Percentiles rank a stretch among this genome's conserved stretches.
Evolutionary conservation across 2,113 vertebrate species (phyloP).

Genomic region (Cricetomys ansorgei): DNA sequence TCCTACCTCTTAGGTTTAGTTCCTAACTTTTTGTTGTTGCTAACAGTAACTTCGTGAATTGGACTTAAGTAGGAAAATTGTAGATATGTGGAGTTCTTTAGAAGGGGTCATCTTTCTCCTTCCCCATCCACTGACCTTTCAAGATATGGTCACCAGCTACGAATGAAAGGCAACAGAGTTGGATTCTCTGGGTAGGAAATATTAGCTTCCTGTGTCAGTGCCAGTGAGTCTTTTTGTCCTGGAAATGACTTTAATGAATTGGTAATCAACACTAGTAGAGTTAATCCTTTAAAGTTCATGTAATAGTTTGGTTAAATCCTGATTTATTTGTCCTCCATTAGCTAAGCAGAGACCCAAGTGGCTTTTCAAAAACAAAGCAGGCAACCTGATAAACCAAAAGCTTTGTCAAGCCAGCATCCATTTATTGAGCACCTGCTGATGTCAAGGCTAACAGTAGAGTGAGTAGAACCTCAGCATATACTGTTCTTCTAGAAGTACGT

Average conservation of each 20-base stretch:
- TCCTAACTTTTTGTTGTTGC: neutral
- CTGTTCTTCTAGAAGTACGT: neutral
- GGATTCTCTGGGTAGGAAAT: neutral
- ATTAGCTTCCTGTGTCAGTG: neutral
- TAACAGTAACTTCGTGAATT: neutral
- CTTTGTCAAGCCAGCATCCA: neutral
- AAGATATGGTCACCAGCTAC: neutral
- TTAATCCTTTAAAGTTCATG: conserved; percentile 9
- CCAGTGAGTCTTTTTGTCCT: neutral
- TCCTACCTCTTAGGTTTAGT: neutral
- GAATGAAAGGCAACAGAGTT: neutral
- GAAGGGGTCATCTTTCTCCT: neutral
- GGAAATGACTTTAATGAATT: conserved; percentile 31
- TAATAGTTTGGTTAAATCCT: conserved; percentile 43
- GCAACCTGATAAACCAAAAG: neutral
- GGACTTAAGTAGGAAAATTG: neutral
- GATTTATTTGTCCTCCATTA: neutral
- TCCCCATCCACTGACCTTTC: neutral
- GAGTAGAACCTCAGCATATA: neutral
- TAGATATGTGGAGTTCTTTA: neutral
- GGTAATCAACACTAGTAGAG: neutral
- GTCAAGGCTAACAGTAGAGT: neutral
- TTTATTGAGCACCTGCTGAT: neutral
- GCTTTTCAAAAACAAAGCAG: conserved; percentile 13
- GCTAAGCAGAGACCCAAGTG: neutral